Base-by-base conservation (phyloP, 2,113 vertebrate genomes). In the Forbesichthys agassizii region DNA sequence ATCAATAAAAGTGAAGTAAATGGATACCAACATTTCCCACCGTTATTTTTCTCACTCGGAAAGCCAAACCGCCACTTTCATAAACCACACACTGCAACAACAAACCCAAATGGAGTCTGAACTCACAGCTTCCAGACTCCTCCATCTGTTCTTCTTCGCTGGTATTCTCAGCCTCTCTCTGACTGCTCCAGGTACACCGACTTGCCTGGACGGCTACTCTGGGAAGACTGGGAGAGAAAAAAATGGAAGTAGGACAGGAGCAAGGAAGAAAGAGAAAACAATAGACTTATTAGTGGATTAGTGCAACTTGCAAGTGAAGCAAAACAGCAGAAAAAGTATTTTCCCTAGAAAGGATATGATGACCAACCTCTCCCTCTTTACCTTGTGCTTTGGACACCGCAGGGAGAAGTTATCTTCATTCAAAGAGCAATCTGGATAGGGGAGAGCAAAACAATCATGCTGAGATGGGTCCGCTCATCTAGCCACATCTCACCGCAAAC, bases 361-460 rank as follows among this genome's bases (percentile, higher is more conserved):
- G 69, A 90, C 83, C 75, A 81, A 86, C 82, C 80, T 85, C 73
- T 88, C 84, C 27, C 77, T 77, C 70, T 86, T 94, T 94, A 99
- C 98, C 96, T 99, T 99, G 96, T 99, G 98, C 96, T 98, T 98
- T 88, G 96, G 96, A 95, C 98, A 99, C 84, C 96, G 96, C 92
- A 99, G 91, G 61, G 98, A 98, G 91, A 96, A 98, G 91, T 99
- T 99, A 74, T 98, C 98, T 93, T 99, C 97, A 1, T 96, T 98
- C 81, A 99, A 93, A 93, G 95, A 95, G 93, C 98, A 99, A 91
- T 98, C 98, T 99, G 88, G 9, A 83, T 36, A 55, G 47, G 55
- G 3, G 77, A 75, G n/a, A 85, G 0, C 71, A 3, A 92, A 27
- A 59, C 76, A 42, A 82, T 14, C 67, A 65, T 58, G 65, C 54